Evolutionary conservation across 2,797 vertebrate species (phyloP).

Genomic region (Betta splendens): DNA sequence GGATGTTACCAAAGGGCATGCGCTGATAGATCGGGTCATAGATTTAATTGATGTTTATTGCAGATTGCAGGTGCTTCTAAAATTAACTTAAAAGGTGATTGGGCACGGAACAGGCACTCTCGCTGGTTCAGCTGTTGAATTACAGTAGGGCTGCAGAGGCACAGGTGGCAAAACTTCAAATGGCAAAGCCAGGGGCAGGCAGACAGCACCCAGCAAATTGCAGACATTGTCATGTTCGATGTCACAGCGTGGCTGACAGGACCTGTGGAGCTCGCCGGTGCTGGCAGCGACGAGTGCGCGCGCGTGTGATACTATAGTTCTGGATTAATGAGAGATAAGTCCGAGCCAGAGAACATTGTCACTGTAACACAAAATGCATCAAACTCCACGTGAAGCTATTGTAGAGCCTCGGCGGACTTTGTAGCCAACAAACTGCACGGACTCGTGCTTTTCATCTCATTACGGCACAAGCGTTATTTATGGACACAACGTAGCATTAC

Average conservation of each 20-base stretch:
- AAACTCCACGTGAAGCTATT: constrained; percentile 31
- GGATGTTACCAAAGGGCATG: constrained; percentile 61
- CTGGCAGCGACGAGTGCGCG: constrained; percentile 63
- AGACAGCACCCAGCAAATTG: constrained; percentile 76
- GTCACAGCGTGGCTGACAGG: constrained; percentile 74
- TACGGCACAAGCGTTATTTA: constrained; percentile 1
- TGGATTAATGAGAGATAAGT: constrained; percentile 73
- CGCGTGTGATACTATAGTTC: constrained; percentile 62
- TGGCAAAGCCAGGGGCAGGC: constrained; percentile 67
- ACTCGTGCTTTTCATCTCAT: constrained; percentile 13
- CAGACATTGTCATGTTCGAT: constrained; percentile 77
- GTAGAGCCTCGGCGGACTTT: constrained; percentile 15
- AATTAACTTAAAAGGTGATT: constrained; percentile 71
- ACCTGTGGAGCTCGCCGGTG: constrained; percentile 54
- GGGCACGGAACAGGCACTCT: constrained; percentile 51
- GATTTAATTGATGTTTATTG: constrained; percentile 75
- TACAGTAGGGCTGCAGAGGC: constrained; percentile 57
- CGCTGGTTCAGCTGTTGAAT: constrained; percentile 62
- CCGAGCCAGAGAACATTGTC: constrained; percentile 55
- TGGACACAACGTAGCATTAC: neutral
- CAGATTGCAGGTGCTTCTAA: constrained; percentile 66
- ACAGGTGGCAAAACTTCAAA: constrained; percentile 77
- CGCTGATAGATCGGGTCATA: constrained; percentile 64
- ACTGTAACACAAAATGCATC: constrained; percentile 32
- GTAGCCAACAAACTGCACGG: constrained; percentile 14